These are phyloP conservation scores for Celastrina argiolus DNA, from an alignment of 2,888 invertebrate species.

Conservation along the genomic window DNA sequence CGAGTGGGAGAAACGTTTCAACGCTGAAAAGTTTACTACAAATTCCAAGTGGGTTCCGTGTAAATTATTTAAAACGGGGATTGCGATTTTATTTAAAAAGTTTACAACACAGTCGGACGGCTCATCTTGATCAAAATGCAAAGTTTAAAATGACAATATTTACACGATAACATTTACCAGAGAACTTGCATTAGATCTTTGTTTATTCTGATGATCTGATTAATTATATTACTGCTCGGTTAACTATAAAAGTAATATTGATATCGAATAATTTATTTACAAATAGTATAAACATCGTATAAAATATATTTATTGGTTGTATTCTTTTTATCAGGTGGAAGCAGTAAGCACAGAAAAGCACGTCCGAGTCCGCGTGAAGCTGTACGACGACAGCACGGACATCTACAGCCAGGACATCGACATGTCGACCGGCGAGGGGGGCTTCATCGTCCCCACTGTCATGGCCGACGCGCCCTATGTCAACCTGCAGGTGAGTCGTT, in stretches of 20 bases:
- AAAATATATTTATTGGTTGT: not conserved
- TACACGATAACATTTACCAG: no score
- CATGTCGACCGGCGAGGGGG: slow-evolving; percentile 82
- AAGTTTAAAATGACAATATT: no score
- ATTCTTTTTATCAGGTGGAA: slow-evolving; percentile 71
- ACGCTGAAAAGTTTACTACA: not conserved
- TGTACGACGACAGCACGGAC: slow-evolving; percentile 82
- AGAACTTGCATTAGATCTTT: no score
- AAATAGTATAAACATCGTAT: no score
- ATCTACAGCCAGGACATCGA: slow-evolving; percentile 85
- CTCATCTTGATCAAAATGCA: no score
- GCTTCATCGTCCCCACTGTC: slow-evolving; percentile 82
- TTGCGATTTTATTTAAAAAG: no score
- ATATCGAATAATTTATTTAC: no score
- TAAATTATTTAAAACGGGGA: no score
- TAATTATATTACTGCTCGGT: no score
- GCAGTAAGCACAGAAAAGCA: slow-evolving; percentile 83
- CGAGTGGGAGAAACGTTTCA: slow-evolving; percentile 3
- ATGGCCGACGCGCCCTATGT: slow-evolving; percentile 82
- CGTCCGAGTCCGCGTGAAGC: slow-evolving; percentile 81
- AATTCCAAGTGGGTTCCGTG: not conserved
- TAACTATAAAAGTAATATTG: no score
- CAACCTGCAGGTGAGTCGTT: slow-evolving; percentile 77
- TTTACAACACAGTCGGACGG: no score
- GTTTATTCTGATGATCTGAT: no score